These are phyloP conservation scores for Dynastes tityus DNA, from an alignment of 2,888 invertebrate species.

Conservation along the genomic window DNA sequence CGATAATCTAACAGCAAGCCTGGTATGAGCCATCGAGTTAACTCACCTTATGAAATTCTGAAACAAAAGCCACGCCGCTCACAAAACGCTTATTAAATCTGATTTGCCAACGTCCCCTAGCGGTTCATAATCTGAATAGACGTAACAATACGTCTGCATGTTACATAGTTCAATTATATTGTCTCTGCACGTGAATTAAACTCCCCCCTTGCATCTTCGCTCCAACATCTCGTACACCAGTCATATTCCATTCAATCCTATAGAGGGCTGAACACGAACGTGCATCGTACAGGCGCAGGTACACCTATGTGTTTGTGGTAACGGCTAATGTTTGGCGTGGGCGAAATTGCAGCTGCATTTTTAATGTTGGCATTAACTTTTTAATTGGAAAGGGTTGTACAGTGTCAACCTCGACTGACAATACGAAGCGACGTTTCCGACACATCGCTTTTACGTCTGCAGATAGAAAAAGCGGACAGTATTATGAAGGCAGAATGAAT, in stretches of 20 bases:
- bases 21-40: background rate
- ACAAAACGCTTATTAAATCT: conserved; percentile 31
- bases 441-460: conserved; percentile 4
- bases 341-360: conserved; percentile 50
- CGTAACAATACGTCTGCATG: conserved; percentile 21
- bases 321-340: conserved; percentile 34
- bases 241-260: background rate
- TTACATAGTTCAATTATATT: conserved; percentile 27
- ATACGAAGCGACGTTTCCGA: background rate
- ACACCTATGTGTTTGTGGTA: conserved; percentile 13
- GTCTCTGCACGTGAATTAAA: conserved; percentile 28
- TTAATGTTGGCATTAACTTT: conserved; percentile 51
- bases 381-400: conserved; percentile 46
- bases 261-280: background rate
- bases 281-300: background rate
- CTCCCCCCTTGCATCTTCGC: background rate
- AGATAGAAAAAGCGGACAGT: background rate
- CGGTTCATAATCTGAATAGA: conserved; percentile 31
- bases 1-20: background rate
- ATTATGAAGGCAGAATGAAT: conserved; percentile 5
- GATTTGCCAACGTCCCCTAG: conserved; percentile 9
- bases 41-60: conserved; percentile 1
- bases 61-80: background rate
- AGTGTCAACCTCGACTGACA: background rate
- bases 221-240: background rate